Conservation (phyloP, 2,888 invertebrate species). For the Bembecia ichneumoniformis region DNA sequence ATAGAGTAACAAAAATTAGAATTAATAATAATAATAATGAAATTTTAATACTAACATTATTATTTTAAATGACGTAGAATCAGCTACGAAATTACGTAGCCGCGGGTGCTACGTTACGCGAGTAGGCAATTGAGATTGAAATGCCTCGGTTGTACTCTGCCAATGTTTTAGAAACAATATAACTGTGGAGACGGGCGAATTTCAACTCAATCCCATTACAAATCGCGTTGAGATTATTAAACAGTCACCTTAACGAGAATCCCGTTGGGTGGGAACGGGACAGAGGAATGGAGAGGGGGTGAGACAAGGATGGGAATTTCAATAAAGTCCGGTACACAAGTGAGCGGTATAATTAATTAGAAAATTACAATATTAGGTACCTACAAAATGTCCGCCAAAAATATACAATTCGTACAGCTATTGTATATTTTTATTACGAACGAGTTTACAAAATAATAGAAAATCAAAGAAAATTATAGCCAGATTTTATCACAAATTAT, state of each 20-base stretch:
- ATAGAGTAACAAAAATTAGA: too few relatives aligned
- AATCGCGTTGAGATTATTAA: slow-evolving; percentile 59
- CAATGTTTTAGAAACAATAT: slow-evolving; percentile 29
- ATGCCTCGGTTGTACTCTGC: not conserved
- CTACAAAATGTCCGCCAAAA: too few relatives aligned
- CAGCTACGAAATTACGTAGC: slow-evolving; percentile 14
- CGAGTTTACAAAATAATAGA: too few relatives aligned
- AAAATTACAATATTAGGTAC: too few relatives aligned
- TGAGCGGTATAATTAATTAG: not conserved
- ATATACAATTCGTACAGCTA: too few relatives aligned
- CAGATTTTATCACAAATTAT: too few relatives aligned
- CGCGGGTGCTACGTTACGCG: not conserved
- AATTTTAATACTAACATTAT: too few relatives aligned
- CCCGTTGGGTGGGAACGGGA: slow-evolving; percentile 14
- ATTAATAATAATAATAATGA: too few relatives aligned
- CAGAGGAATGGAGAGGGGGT: slow-evolving; percentile 8
- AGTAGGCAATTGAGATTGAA: not conserved
- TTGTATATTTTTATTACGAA: too few relatives aligned
- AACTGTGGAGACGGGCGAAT: slow-evolving; percentile 22
- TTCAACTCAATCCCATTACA: slow-evolving; percentile 51
- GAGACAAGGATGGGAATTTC: not conserved
- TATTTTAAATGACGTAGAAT: slow-evolving; percentile 2
- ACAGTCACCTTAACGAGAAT: slow-evolving; percentile 57
- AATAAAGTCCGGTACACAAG: not conserved
- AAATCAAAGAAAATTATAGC: too few relatives aligned